These are phyloP conservation scores for Helicoverpa armigera DNA, from an alignment of 1,140 invertebrate genomes.

Conservation along the genomic window DNA sequence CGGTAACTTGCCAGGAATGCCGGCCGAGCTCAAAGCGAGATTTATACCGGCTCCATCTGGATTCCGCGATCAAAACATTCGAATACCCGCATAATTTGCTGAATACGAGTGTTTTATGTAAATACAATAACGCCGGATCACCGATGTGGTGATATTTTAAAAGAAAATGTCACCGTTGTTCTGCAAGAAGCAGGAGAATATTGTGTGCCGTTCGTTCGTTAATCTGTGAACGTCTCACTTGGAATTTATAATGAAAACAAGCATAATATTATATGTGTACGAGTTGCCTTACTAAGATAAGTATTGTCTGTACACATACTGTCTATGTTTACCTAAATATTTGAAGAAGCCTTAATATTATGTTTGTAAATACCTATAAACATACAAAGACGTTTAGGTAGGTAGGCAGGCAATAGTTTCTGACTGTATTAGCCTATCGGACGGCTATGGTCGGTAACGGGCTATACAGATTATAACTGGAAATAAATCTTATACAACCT, in stretches of 20 bases:
- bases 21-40: constrained; percentile 62
- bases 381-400: not conserved
- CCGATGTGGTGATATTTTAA: constrained; percentile 51
- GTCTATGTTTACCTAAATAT: constrained; percentile 30
- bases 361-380: not conserved
- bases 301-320: not conserved
- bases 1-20: constrained; percentile 68
- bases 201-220: not conserved
- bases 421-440: not conserved
- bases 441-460: not conserved
- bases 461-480: not conserved
- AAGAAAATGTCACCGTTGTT: constrained; percentile 44
- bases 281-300: not conserved
- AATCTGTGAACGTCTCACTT: constrained; percentile 3
- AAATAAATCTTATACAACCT: not conserved
- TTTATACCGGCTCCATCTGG: constrained; percentile 61
- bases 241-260: constrained; percentile 45
- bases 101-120: constrained; percentile 68
- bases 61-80: constrained; percentile 63
- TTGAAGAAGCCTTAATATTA: constrained; percentile 20
- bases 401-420: constrained; percentile 3
- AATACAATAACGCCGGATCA: constrained; percentile 50
- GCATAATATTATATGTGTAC: constrained; percentile 10
- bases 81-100: constrained; percentile 57
- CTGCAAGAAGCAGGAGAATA: constrained; percentile 27